Evolutionary conservation across 2,888 invertebrate genomes (phyloP).

Genomic region (Spisula solida): DNA sequence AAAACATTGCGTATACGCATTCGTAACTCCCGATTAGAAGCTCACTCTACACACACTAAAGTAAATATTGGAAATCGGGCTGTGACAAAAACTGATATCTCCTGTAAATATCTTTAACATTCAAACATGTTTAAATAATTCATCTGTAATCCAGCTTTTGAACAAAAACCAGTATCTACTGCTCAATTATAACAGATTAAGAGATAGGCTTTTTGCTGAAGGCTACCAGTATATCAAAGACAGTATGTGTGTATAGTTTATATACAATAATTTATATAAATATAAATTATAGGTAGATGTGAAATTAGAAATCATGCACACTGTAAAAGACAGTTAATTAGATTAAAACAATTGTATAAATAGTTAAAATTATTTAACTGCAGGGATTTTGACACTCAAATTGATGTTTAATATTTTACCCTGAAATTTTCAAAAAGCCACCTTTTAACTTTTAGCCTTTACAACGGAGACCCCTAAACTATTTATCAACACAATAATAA

Average conservation of each 20-base stretch:
- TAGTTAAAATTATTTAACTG: too few relatives aligned
- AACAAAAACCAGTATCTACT: constrained; percentile 33
- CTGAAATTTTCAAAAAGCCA: too few relatives aligned
- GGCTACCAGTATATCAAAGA: neutral
- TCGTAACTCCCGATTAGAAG: neutral
- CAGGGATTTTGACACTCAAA: too few relatives aligned
- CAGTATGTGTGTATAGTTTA: neutral
- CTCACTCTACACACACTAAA: neutral
- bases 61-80: neutral
- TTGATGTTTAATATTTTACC: too few relatives aligned
- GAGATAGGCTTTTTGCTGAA: neutral
- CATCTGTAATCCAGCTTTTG: constrained; percentile 33
- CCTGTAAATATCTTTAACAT: constrained; percentile 31
- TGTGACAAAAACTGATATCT: constrained; percentile 1
- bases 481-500: too few relatives aligned
- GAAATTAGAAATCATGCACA: too few relatives aligned
- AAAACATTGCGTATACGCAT: constrained; percentile 38
- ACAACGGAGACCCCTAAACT: too few relatives aligned
- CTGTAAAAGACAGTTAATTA: too few relatives aligned
- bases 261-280: neutral
- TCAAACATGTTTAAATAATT: constrained; percentile 49
- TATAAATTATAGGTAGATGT: too few relatives aligned
- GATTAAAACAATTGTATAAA: too few relatives aligned
- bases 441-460: too few relatives aligned
- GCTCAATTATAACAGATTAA: neutral